Evolutionary conservation across 2,888 invertebrate genomes (phyloP).

Genomic region (Unio pictorum): DNA sequence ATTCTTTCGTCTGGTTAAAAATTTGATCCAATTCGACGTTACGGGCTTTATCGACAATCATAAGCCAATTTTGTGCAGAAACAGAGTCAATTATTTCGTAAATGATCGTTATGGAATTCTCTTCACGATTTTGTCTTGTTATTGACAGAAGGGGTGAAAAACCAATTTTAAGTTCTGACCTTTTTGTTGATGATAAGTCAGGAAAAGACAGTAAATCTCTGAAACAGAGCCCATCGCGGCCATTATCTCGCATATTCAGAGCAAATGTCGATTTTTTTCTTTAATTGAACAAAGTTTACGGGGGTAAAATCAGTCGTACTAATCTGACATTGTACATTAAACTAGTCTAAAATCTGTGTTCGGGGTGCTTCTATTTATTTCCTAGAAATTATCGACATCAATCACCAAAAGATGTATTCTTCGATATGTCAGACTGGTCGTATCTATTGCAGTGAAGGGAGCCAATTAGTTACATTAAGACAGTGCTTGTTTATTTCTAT

Average conservation of each 20-base stretch:
- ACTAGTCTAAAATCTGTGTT: constrained; percentile 27
- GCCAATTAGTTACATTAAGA: no score
- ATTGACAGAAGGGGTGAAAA: constrained; percentile 35
- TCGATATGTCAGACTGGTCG: no score
- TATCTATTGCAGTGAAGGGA: no score
- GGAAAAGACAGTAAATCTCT: constrained; percentile 29
- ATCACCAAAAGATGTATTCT: constrained; percentile 11
- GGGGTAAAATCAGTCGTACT: constrained; percentile 23
- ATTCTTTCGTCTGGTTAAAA: no score
- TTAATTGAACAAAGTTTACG: constrained; percentile 30
- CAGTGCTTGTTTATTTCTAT: no score
- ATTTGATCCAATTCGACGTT: no score
- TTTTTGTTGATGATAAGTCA: constrained; percentile 36
- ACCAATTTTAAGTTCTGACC: constrained; percentile 40
- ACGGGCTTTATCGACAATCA: constrained; percentile 36
- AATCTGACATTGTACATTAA: constrained; percentile 36
- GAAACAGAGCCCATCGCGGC: constrained; percentile 22
- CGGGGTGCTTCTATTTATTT: constrained; percentile 29
- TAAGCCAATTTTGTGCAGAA: constrained; percentile 40
- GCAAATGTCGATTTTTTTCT: constrained; percentile 35
- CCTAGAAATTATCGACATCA: constrained; percentile 40
- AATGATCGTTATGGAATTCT: constrained; percentile 36
- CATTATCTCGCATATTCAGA: constrained; percentile 31
- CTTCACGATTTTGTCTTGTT: constrained; percentile 27
- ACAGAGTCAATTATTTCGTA: constrained; percentile 39